Percentiles rank a stretch among this genome's conserved stretches.
Conservation (phyloP, 2,113 vertebrate genomes). For the Pedetes capensis region DNA sequence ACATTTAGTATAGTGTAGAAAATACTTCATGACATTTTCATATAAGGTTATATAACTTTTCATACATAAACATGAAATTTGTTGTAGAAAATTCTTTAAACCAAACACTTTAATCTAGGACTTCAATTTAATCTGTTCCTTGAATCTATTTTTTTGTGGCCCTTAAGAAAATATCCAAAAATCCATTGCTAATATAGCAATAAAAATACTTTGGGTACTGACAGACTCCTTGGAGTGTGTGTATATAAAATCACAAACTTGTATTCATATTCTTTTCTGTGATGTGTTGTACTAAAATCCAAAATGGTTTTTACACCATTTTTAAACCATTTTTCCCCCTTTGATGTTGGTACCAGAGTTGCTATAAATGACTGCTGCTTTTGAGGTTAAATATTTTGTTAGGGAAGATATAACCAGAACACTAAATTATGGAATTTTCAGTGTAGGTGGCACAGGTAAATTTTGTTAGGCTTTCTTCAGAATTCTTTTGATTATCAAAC, state of each 20-base stretch:
- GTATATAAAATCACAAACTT: constrained; percentile 90
- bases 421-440: constrained; percentile 67
- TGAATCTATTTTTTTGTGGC: constrained; percentile 93
- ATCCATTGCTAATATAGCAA: constrained; percentile 91
- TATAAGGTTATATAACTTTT: constrained; percentile 91
- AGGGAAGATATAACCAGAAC: constrained; percentile 64
- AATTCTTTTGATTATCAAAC: constrained; percentile 73
- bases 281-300: constrained; percentile 88
- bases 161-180: constrained; percentile 89
- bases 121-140: constrained; percentile 90
- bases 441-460: constrained; percentile 78
- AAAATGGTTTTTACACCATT: constrained; percentile 82
- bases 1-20: constrained; percentile 86
- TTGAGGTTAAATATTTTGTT: constrained; percentile 82
- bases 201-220: constrained; percentile 95
- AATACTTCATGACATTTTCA: constrained; percentile 87
- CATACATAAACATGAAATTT: constrained; percentile 89
- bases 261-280: constrained; percentile 90
- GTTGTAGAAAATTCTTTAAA: constrained; percentile 89
- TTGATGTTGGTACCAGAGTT: constrained; percentile 89
- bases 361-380: constrained; percentile 90
- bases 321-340: constrained; percentile 79
- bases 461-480: constrained; percentile 76
- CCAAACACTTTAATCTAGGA: constrained; percentile 89
- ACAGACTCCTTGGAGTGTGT: constrained; percentile 87